A percentile compares a stretch with the other conserved stretches of the same genome.
Evolutionary conservation across 2,797 vertebrate species (phyloP).

Genomic region (Mareca strepera): DNA sequence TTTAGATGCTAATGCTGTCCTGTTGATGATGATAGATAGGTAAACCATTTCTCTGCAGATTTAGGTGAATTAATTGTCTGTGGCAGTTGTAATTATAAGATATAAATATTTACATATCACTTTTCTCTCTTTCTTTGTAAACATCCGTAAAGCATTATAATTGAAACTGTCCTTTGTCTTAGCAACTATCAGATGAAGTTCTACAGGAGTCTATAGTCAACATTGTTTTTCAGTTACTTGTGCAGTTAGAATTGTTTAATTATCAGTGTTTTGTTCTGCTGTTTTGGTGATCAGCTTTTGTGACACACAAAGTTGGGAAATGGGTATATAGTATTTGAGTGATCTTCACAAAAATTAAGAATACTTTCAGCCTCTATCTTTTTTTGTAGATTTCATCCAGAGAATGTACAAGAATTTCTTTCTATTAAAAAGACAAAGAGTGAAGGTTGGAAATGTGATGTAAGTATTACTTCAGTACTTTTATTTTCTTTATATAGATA

Average conservation of each 20-base stretch:
- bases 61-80: neutral
- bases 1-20: neutral
- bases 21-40: neutral
- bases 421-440: conserved; percentile 92
- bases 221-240: neutral
- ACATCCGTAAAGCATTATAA: neutral
- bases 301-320: neutral
- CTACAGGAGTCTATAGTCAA: neutral
- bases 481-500: neutral
- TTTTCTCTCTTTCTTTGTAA: neutral
- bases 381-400: conserved; percentile 91
- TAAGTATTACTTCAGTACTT: conserved; percentile 75
- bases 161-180: neutral
- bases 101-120: neutral
- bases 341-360: neutral
- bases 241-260: neutral
- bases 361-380: neutral
- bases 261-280: neutral
- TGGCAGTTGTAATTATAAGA: neutral
- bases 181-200: neutral
- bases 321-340: neutral
- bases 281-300: neutral
- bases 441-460: conserved; percentile 97
- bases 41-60: neutral
- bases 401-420: conserved; percentile 92